These are phyloP conservation scores for Andrena dorsata DNA, from an alignment of 2,888 invertebrate species.

Conservation along the genomic window DNA sequence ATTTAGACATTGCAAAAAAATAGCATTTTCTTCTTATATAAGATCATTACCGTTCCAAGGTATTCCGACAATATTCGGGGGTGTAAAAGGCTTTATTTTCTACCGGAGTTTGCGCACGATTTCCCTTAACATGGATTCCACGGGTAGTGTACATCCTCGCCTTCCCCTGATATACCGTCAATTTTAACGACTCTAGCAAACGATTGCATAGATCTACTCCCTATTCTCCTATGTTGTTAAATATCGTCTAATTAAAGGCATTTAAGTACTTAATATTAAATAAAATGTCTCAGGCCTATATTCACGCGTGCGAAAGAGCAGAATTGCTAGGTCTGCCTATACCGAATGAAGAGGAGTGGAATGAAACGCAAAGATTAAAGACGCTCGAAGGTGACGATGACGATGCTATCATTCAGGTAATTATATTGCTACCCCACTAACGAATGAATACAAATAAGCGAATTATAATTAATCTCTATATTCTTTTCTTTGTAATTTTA, in stretches of 20 bases:
- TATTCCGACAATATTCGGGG: not conserved
- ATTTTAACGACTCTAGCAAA: slow-evolving; percentile 31
- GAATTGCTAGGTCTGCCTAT: slow-evolving; percentile 91
- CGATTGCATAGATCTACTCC: not conserved
- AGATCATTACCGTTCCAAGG: not conserved
- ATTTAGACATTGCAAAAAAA: too few species aligned
- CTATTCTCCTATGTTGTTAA: slow-evolving; percentile 4
- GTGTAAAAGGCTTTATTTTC: slow-evolving; percentile 4
- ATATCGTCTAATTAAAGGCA: not conserved
- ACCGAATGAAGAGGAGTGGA: slow-evolving; percentile 89
- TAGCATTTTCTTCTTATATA: not conserved
- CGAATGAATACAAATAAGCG: not conserved
- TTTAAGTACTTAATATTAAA: not conserved
- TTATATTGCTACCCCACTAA: slow-evolving; percentile 70
- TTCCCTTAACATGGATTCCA: slow-evolving; percentile 78
- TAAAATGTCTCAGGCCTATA: slow-evolving; percentile 86
- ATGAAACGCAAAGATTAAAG: slow-evolving; percentile 64
- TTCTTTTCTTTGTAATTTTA: not conserved
- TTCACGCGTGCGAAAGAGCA: slow-evolving; percentile 92
- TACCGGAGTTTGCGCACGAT: slow-evolving; percentile 77
- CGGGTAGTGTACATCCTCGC: slow-evolving; percentile 58
- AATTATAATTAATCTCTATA: slow-evolving; percentile 1
- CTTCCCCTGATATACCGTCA: slow-evolving; percentile 37
- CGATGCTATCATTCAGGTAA: slow-evolving; percentile 55
- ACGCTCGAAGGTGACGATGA: slow-evolving; percentile 38